Conservation (phyloP, 2,797 vertebrate species). For the Acrossocheilus fasciatus region DNA sequence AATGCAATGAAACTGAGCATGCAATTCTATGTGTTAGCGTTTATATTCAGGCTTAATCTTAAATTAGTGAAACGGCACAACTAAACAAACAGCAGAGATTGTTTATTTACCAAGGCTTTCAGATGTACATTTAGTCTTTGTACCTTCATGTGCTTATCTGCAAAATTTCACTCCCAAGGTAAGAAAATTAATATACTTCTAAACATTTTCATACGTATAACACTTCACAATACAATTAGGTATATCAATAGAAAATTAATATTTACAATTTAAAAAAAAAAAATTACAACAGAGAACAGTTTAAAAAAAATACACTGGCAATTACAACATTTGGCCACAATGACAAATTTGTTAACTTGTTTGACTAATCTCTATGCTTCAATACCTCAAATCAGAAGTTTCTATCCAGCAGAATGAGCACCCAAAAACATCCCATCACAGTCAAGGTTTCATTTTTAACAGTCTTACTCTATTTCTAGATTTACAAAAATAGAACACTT, state of each 20-base stretch:
- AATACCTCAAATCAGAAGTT: not conserved
- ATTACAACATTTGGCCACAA: slow-evolving; percentile 3
- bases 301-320: not conserved
- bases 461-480: not conserved
- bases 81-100: not conserved
- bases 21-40: not conserved
- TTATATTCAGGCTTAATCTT: not conserved
- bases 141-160: not conserved
- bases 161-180: not conserved
- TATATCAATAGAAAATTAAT: not conserved
- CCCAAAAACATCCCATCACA: not conserved
- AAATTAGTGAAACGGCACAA: not conserved
- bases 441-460: not conserved
- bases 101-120: not conserved
- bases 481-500: slow-evolving; percentile 40
- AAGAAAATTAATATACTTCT: not conserved
- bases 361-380: not conserved
- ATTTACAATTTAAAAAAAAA: not conserved
- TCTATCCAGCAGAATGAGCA: not conserved
- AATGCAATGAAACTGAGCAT: not conserved
- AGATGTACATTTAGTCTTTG: not conserved
- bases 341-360: not conserved
- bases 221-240: slow-evolving; percentile 3
- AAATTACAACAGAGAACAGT: not conserved
- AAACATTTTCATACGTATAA: not conserved